These are phyloP conservation scores for Eupeodes latifasciatus DNA, from an alignment of 2,888 invertebrate genomes.

Conservation along the genomic window DNA sequence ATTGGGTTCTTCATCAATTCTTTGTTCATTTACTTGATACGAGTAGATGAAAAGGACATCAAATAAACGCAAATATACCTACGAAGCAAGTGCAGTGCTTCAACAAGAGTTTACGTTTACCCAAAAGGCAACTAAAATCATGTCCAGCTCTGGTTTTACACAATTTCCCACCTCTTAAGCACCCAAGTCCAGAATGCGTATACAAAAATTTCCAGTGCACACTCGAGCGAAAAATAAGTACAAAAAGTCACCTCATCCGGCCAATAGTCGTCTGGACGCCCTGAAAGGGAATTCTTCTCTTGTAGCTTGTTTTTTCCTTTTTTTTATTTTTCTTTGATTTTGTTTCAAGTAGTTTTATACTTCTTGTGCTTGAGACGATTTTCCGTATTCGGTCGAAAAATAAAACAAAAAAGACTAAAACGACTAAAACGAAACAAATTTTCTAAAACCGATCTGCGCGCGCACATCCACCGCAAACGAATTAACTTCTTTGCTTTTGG, in stretches of 20 bases:
- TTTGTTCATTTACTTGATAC: slow-evolving; percentile 54
- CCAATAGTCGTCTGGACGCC: slow-evolving; percentile 61
- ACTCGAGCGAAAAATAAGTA: neutral
- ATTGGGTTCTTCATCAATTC: neutral
- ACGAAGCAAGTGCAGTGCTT: slow-evolving; percentile 57
- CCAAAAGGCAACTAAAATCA: slow-evolving; percentile 62
- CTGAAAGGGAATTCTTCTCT: slow-evolving; percentile 67
- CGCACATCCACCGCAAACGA: slow-evolving; percentile 56
- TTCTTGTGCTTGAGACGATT: slow-evolving; percentile 30
- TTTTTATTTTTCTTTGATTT: slow-evolving; percentile 1
- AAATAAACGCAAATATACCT: slow-evolving; percentile 23
- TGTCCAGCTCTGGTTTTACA: slow-evolving; percentile 72
- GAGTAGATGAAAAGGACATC: slow-evolving; percentile 31
- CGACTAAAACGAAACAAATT: slow-evolving; percentile 49
- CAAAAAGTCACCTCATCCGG: slow-evolving; percentile 23
- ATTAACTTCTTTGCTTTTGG: slow-evolving; percentile 69
- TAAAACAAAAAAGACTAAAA: slow-evolving; percentile 6
- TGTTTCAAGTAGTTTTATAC: neutral
- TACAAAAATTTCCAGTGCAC: slow-evolving; percentile 53
- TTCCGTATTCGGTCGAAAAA: slow-evolving; percentile 51
- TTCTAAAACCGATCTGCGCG: slow-evolving; percentile 60
- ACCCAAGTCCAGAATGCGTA: slow-evolving; percentile 7
- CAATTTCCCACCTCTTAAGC: slow-evolving; percentile 57
- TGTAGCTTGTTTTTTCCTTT: slow-evolving; percentile 29
- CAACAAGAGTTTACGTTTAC: slow-evolving; percentile 34